Evolutionary conservation across 2,113 vertebrate genomes (phyloP).

Genomic region (Eonycteris spelaea): DNA sequence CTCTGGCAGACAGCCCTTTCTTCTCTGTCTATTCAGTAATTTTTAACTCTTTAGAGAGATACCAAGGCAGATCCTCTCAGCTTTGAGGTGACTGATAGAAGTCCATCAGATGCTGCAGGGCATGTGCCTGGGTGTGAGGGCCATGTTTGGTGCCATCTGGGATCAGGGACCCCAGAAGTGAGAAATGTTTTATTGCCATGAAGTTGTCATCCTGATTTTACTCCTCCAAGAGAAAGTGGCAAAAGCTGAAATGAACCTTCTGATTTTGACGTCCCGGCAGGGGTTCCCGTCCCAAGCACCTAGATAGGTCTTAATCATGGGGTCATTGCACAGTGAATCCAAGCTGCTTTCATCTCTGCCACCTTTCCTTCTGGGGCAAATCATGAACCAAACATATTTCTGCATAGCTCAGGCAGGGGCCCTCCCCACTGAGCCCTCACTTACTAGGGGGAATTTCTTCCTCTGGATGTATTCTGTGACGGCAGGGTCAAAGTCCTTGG

Average conservation of each 20-base stretch:
- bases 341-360: not conserved
- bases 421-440: not conserved
- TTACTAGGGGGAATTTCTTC: slow-evolving; percentile 95
- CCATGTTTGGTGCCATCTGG: not conserved
- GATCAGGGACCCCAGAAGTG: not conserved
- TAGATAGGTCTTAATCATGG: not conserved
- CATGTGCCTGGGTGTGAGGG: not conserved
- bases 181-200: not conserved
- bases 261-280: not conserved
- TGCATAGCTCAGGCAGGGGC: not conserved
- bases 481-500: slow-evolving; percentile 93
- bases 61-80: not conserved
- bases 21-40: not conserved
- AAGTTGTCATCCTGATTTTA: not conserved
- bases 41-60: not conserved
- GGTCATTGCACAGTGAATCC: not conserved
- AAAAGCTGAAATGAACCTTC: not conserved
- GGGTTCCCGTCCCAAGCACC: not conserved
- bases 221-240: not conserved
- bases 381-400: not conserved
- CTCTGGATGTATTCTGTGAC: slow-evolving; percentile 93
- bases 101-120: fast-evolving
- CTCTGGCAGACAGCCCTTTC: not conserved
- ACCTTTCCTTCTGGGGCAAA: not conserved
- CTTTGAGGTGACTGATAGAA: not conserved